These are phyloP conservation scores for Chiridota heheva DNA, from an alignment of 35 echinoderm and acorn worm species.

Conservation along the genomic window DNA sequence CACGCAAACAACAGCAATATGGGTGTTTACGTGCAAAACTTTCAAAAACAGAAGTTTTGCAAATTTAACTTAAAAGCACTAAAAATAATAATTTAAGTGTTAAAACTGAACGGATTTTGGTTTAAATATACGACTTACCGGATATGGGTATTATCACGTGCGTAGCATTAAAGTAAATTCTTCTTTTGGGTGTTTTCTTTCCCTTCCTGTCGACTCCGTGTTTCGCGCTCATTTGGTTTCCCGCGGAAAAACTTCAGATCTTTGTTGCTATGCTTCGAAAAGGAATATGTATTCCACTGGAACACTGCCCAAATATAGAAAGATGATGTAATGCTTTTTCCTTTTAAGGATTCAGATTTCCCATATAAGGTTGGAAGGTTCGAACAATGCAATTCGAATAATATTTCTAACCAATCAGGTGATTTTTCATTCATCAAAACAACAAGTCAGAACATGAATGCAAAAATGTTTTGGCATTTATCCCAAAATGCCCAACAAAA, in stretches of 20 bases:
- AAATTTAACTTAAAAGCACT: too few relatives aligned
- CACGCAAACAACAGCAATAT: too few relatives aligned
- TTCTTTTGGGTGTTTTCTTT: slow-evolving; percentile 2
- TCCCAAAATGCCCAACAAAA: slow-evolving; percentile 28
- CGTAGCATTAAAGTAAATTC: too few relatives aligned
- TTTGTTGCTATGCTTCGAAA: slow-evolving; percentile 41
- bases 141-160: too few relatives aligned
- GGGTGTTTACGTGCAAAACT: too few relatives aligned
- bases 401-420: slow-evolving; percentile 51
- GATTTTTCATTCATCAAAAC: slow-evolving; percentile 44
- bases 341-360: slow-evolving; percentile 36
- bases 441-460: slow-evolving; percentile 55
- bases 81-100: too few relatives aligned
- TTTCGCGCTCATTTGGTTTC: slow-evolving; percentile 45
- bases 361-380: slow-evolving; percentile 38
- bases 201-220: slow-evolving; percentile 42
- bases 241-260: slow-evolving; percentile 36
- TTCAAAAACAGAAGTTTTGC: too few relatives aligned
- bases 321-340: slow-evolving; percentile 40
- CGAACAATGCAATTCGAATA: slow-evolving; percentile 49
- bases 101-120: too few relatives aligned
- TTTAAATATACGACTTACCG: too few relatives aligned
- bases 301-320: slow-evolving; percentile 58
- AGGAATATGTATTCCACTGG: slow-evolving; percentile 19
- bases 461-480: slow-evolving; percentile 30